Conservation (phyloP, 2,113 vertebrate genomes). For the Sakesphorus luctuosus region DNA sequence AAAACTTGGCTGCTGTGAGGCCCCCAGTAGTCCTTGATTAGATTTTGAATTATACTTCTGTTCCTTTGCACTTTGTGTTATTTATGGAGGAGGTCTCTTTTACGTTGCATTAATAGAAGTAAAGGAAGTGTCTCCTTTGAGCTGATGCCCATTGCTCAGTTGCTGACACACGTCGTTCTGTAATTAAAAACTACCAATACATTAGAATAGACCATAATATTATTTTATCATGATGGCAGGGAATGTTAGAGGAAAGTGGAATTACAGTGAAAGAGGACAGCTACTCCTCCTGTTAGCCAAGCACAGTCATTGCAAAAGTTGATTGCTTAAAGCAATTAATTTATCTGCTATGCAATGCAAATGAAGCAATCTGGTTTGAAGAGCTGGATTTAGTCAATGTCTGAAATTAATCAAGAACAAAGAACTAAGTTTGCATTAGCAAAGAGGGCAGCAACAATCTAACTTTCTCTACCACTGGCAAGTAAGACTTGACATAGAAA, state of each 20-base stretch:
- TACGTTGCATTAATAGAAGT: constrained; percentile 9
- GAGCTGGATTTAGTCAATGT: constrained; percentile 40
- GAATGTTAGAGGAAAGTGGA: background rate
- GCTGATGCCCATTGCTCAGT: constrained; percentile 23
- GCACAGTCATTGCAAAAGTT: constrained; percentile 19
- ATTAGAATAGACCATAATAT: constrained; percentile 23
- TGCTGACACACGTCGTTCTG: constrained; percentile 42
- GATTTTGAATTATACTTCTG: constrained; percentile 45
- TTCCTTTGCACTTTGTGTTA: constrained; percentile 37
- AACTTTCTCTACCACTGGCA: background rate
- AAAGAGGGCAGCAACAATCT: constrained; percentile 7
- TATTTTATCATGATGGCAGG: constrained; percentile 45
- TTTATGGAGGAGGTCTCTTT: constrained; percentile 23
- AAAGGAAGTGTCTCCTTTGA: background rate
- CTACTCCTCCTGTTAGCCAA: constrained; percentile 48
- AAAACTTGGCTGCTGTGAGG: background rate
- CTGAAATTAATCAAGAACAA: constrained; percentile 53
- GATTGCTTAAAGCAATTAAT: constrained; percentile 51
- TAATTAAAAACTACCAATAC: constrained; percentile 54
- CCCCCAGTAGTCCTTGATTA: constrained; percentile 19
- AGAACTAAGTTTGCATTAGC: constrained; percentile 10
- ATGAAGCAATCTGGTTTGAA: constrained; percentile 46
- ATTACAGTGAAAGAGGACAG: constrained; percentile 32
- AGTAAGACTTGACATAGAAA: background rate
- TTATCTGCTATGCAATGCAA: constrained; percentile 55